phyloP scores from a whole-genome alignment of 2,888 invertebrate genomes.

The Nemoura dubitans region DNA sequence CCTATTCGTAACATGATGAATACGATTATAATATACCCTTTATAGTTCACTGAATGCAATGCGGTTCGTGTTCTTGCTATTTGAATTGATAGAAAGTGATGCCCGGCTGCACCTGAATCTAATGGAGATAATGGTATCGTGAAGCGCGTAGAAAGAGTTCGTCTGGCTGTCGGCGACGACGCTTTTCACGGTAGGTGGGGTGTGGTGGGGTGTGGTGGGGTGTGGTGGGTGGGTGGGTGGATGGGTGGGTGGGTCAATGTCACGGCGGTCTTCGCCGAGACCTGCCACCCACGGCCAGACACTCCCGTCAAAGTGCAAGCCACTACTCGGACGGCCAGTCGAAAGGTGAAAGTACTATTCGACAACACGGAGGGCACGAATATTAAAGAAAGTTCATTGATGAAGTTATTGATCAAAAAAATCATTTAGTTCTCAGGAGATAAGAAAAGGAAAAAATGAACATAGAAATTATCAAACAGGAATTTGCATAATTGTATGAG shows the following conservation, averaged over 20 bases:
- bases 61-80: not conserved
- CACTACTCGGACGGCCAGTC: not conserved
- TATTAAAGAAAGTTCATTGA: slow-evolving; percentile 36
- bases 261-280: slow-evolving; percentile 2
- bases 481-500: slow-evolving; percentile 19
- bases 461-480: not conserved
- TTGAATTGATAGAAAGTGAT: slow-evolving; percentile 1
- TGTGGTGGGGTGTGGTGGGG: not conserved
- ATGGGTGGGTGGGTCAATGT: slow-evolving; percentile 24
- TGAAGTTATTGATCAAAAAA: slow-evolving; percentile 28
- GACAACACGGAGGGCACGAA: not conserved
- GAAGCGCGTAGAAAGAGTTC: not conserved
- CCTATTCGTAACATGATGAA: not conserved
- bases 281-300: slow-evolving; percentile 16
- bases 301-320: not conserved
- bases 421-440: not conserved
- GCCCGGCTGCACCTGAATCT: not conserved
- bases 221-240: slow-evolving; percentile 3
- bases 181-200: not conserved
- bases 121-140: not conserved
- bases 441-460: not conserved
- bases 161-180: not conserved
- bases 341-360: slow-evolving; percentile 20
- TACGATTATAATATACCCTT: not conserved
- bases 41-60: not conserved